Evolutionary conservation across 1,140 invertebrate genomes (phyloP).

Genomic region (Brachionus paranguensis): DNA sequence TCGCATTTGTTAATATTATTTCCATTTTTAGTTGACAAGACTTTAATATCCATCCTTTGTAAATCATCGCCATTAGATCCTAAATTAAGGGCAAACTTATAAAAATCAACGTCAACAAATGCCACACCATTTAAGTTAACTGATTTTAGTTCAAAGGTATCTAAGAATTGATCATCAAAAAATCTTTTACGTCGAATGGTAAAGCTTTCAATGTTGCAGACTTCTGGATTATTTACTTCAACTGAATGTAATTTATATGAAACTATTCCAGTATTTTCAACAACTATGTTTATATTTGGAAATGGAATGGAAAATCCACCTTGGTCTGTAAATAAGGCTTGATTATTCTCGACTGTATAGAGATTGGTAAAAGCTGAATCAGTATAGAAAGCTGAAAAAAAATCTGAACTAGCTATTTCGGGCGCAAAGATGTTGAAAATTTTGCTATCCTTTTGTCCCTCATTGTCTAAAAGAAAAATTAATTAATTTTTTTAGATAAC

Average conservation of each 20-base stretch:
- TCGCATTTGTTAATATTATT: background rate
- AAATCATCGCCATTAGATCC: background rate
- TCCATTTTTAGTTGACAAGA: background rate
- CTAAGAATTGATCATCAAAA: background rate
- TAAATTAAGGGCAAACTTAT: background rate
- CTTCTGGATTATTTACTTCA: slow-evolving; percentile 9
- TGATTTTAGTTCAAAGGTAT: background rate
- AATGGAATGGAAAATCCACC: background rate
- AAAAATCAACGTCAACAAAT: slow-evolving; percentile 25
- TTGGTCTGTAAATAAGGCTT: background rate
- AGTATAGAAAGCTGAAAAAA: background rate
- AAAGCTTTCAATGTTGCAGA: background rate
- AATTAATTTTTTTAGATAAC: background rate
- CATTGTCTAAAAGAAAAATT: background rate
- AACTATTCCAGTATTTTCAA: background rate
- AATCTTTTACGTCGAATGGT: background rate
- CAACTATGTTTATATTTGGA: background rate
- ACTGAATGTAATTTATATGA: background rate
- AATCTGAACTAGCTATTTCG: background rate
- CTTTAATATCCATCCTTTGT: background rate
- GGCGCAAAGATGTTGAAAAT: background rate
- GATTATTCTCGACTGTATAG: background rate
- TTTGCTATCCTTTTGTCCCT: background rate
- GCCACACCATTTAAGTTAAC: background rate
- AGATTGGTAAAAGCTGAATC: background rate